Evolutionary conservation across 2,113 vertebrate genomes (phyloP).

Genomic region (Balaeniceps rex): DNA sequence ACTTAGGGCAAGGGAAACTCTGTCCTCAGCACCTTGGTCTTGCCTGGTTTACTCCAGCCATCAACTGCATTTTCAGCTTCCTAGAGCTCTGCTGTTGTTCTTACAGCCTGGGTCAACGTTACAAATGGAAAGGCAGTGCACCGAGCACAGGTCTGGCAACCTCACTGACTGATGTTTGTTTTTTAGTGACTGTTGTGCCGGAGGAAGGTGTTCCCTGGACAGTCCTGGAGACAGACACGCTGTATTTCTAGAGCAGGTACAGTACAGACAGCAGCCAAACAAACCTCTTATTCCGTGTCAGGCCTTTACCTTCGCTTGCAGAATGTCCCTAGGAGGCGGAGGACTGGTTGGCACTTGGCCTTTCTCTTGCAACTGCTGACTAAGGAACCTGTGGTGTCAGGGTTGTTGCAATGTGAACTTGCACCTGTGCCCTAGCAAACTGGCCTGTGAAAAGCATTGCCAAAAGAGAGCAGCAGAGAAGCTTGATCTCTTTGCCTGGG

Average conservation of each 20-base stretch:
- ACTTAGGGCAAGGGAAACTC: background rate
- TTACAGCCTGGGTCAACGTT: background rate
- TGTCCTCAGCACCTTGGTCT: background rate
- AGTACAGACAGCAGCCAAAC: background rate
- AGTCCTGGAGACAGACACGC: background rate
- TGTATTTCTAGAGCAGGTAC: conserved; percentile 9
- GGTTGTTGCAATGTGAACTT: background rate
- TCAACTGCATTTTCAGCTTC: background rate
- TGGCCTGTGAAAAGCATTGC: background rate
- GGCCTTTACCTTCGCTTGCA: background rate
- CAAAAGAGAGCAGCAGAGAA: background rate
- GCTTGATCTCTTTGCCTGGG: background rate
- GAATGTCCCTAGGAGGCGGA: background rate
- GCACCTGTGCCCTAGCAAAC: background rate
- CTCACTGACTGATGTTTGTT: background rate
- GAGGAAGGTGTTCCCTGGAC: background rate
- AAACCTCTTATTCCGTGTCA: background rate
- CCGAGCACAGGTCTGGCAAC: background rate
- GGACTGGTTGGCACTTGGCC: background rate
- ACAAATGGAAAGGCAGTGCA: background rate
- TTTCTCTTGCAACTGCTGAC: background rate
- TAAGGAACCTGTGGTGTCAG: background rate
- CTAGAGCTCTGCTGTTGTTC: background rate
- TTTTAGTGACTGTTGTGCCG: background rate
- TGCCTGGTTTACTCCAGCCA: background rate